Evolutionary conservation across 2,797 vertebrate genomes (phyloP), one percentile per base, ranked within the genome.

Genomic region (Sebastes oblongus): DNA sequence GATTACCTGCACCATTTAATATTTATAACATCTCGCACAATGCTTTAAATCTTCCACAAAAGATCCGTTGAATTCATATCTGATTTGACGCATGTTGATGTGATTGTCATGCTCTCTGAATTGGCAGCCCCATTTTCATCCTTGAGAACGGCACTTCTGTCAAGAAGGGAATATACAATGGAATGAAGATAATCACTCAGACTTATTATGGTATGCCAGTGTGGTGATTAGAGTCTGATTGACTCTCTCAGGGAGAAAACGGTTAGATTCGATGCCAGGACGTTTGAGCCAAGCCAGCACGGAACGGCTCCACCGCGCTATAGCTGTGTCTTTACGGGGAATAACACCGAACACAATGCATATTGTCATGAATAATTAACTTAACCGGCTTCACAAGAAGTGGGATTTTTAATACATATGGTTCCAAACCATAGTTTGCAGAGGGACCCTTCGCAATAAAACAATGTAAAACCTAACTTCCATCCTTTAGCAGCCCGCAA

Each of bases 181-280:
- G 59, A 75, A 74, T 29, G 72, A 78, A 85, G 75, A 85, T 86
- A 90, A 90, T 91, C 72, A 82, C 75, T 81, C 78, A 66, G 61
- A 83, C 75, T 81, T 89, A 81, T 86, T 91, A 83, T 90, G 84
- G 78, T 79, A 72, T 79, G 83, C 70, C 72, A 83, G 80, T 66
- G 77, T 70, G 32, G 80, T 90, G 85, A 90, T 92, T 86, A 81
- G 52, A 83, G 79, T 50, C 58, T 88, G 89, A 90, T 93, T 90
- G 85, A 69, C 73, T 87, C 72, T 85, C 34, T 78, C 20, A 32
- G 55, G 65, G 65, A 60, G 75, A 83, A 85, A 83, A 34, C 1
- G 27, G 54, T 77, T 71, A 6, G 64, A 82, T 67, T 80, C 61
- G 62, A 55, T 66, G 70, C 68, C 69, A 84, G 60, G 55, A 66